Evolutionary conservation across 23 tunicate species (phyloP).

Genomic region (Trididemnum miniatum): DNA sequence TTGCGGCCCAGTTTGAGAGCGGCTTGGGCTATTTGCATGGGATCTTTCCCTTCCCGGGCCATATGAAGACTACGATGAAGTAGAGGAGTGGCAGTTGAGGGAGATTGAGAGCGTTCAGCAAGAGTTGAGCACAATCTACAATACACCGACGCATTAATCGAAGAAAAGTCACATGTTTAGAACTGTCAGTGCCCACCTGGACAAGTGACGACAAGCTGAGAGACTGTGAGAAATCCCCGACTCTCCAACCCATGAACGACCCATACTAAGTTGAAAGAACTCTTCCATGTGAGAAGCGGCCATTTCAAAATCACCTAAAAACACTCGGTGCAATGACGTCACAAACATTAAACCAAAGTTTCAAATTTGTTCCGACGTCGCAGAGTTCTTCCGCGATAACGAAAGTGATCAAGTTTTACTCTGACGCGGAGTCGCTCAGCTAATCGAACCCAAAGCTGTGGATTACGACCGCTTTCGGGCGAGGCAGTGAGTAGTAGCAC

Average conservation of each 20-base stretch:
- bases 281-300: constrained; percentile 65
- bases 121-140: constrained; percentile 49
- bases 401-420: no score
- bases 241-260: constrained; percentile 75
- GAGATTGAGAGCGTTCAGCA: constrained; percentile 29
- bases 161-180: neutral
- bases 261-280: constrained; percentile 62
- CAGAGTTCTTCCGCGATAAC: no score
- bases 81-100: constrained; percentile 23
- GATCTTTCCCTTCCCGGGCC: constrained; percentile 82
- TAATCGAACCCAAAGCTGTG: no score
- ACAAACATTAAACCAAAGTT: no score
- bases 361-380: no score
- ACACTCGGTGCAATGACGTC: no score
- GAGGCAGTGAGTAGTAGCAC: no score
- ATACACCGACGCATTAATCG: neutral
- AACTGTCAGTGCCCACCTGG: constrained; percentile 47
- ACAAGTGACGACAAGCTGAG: constrained; percentile 71
- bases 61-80: constrained; percentile 58
- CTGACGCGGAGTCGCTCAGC: no score
- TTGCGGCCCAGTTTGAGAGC: constrained; percentile 70
- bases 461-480: no score
- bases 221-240: constrained; percentile 32
- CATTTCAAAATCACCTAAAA: constrained; percentile 48
- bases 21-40: constrained; percentile 65